Base-by-base conservation (phyloP, 2,797 vertebrate species). In the Todus mexicanus region DNA sequence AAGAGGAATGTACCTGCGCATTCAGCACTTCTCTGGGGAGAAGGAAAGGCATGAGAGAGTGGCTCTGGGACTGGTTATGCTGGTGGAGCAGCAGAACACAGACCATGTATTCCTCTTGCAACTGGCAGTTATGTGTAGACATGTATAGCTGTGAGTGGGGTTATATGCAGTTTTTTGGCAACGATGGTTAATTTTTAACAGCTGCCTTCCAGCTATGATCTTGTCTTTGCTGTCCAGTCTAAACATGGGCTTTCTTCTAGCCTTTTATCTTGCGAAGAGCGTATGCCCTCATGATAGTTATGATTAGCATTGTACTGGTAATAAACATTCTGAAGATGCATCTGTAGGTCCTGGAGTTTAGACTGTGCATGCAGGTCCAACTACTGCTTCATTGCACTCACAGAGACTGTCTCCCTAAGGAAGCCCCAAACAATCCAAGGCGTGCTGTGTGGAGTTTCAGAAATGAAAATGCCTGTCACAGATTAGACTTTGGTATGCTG, bases 171-270 rank as follows among this genome's bases (percentile, higher is more conserved):
- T 19, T 89, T 95, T 93, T 90, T 94, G 57, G 78, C 73, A 87
- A n/a, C 3, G 2, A 25, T 33, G n/a, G 60, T 87, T 94, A 84
- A 80, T 92, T 95, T 94, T 95, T 78, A 94, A 84, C 86, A 88
- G n/a, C n/a, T 95, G 43, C 77, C 59, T 90, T 84, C 73, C 4
- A 9, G 76, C 70, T 91, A 56, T 59, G 63, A 86, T 81, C 76
- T 73, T 86, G 63, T 73, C 74, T 68, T 83, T 73, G 56, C 56
- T 88, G 71, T 75, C 66, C 83, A 71, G 25, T 51, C 69, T 74
- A 69, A 94, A 85, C 91, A 85, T 1, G n/a, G 50, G 11, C 27
- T 93, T 89, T 83, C 68, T 96, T 76, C 27, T 91, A 33, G 43
- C 27, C 25, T 78, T 89, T 93, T 80, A 50, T 78, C 25, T 43